These are phyloP conservation scores for Lasiurus borealis DNA, from an alignment of 2,113 vertebrate species.

Conservation along the genomic window DNA sequence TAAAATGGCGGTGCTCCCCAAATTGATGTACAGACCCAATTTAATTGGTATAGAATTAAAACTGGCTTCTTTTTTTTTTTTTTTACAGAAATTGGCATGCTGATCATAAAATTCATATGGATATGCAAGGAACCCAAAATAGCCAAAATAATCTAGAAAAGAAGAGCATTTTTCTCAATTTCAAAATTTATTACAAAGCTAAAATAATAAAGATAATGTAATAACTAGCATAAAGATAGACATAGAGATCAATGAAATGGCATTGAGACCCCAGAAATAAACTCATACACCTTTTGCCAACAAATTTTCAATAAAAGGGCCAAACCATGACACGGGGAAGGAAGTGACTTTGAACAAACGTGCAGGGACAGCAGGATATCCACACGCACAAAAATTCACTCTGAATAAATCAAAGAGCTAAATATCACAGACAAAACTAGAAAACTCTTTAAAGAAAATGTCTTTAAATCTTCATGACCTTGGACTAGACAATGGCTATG, in stretches of 20 bases:
- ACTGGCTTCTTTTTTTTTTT: no score
- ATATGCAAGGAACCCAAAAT: background rate
- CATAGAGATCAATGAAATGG: background rate
- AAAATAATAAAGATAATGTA: background rate
- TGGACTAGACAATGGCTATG: background rate
- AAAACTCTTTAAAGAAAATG: background rate
- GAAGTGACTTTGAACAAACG: background rate
- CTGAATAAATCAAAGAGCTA: constrained; percentile 21
- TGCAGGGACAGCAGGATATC: background rate
- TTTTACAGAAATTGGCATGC: background rate
- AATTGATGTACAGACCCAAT: background rate
- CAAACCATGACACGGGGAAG: background rate
- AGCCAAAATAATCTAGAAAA: background rate
- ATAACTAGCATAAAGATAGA: background rate
- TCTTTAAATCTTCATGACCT: background rate
- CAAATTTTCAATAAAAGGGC: background rate
- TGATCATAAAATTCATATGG: background rate
- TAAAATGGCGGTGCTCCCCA: background rate
- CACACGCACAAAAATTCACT: background rate
- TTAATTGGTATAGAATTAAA: background rate
- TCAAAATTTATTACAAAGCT: constrained; percentile 27
- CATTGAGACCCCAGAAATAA: background rate
- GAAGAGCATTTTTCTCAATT: background rate
- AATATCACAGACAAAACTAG: background rate
- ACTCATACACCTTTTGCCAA: background rate